These are phyloP conservation scores for Panorpa germanica DNA, from an alignment of 2,888 invertebrate genomes.

Conservation along the genomic window DNA sequence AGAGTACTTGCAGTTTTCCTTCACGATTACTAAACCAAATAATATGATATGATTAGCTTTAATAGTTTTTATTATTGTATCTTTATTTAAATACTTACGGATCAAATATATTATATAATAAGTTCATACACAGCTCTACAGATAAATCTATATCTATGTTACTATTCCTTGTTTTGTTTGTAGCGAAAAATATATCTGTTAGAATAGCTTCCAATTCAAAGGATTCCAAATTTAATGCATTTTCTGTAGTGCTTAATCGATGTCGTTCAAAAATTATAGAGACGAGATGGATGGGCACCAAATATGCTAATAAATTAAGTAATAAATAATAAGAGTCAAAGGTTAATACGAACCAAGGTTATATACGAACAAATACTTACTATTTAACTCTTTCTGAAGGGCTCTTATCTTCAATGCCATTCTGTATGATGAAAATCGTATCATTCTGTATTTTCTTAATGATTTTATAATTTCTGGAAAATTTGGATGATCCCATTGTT, in stretches of 20 bases:
- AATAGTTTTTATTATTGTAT: constrained; percentile 6
- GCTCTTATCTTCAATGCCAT: no score
- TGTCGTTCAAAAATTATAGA: constrained; percentile 53
- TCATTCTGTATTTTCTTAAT: no score
- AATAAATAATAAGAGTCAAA: no score
- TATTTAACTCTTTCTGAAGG: no score
- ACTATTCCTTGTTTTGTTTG: constrained; percentile 41
- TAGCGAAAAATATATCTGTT: constrained; percentile 54
- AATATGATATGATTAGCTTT: constrained; percentile 7
- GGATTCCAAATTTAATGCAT: constrained; percentile 41
- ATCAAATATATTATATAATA: constrained; percentile 47
- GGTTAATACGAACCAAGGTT: no score
- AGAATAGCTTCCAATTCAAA: constrained; percentile 52
- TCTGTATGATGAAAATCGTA: no score
- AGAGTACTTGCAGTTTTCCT: constrained; percentile 41
- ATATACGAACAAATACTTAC: no score
- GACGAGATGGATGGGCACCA: no score
- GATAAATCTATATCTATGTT: constrained; percentile 40
- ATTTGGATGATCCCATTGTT: no score
- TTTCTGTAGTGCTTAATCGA: constrained; percentile 47
- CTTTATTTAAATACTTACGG: constrained; percentile 25
- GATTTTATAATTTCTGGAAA: no score
- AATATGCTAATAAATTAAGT: no score
- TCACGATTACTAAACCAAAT: constrained; percentile 31
- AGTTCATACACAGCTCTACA: constrained; percentile 42